Evolutionary conservation across 2,113 vertebrate genomes (phyloP).

Genomic region (Mugil cephalus): DNA sequence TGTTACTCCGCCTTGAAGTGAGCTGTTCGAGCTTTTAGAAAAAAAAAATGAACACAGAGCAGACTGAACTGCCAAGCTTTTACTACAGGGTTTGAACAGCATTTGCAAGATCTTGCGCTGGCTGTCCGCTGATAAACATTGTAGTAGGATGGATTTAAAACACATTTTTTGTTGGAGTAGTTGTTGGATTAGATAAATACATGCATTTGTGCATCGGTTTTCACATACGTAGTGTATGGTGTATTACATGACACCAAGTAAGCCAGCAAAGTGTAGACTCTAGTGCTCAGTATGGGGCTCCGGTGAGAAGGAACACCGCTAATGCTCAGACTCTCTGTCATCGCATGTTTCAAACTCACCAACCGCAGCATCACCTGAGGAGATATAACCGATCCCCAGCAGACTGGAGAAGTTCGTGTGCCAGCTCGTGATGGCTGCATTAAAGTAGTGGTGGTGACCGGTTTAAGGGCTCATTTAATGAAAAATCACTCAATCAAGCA

Average conservation of each 20-base stretch:
- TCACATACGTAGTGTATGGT: neutral
- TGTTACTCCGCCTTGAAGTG: constrained; percentile 62
- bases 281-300: constrained; percentile 24
- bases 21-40: constrained; percentile 45
- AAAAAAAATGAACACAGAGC: constrained; percentile 30
- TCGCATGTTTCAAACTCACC: constrained; percentile 45
- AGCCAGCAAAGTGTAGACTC: constrained; percentile 2
- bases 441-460: constrained; percentile 16
- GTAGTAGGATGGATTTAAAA: constrained; percentile 11
- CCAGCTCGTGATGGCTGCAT: constrained; percentile 38
- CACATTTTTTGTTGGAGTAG: neutral
- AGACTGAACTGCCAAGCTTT: constrained; percentile 39
- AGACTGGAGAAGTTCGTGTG: constrained; percentile 17
- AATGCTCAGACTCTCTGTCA: constrained; percentile 47
- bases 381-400: constrained; percentile 22
- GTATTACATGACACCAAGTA: neutral
- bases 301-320: constrained; percentile 17
- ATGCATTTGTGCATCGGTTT: neutral
- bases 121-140: constrained; percentile 30
- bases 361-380: constrained; percentile 35
- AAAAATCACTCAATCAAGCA: constrained; percentile 21
- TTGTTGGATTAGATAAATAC: neutral
- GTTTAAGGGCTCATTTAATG: constrained; percentile 24
- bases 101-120: constrained; percentile 19
- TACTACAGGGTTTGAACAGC: constrained; percentile 33